Conservation (phyloP, 2,113 vertebrate species). For the Hipposideros armiger region DNA sequence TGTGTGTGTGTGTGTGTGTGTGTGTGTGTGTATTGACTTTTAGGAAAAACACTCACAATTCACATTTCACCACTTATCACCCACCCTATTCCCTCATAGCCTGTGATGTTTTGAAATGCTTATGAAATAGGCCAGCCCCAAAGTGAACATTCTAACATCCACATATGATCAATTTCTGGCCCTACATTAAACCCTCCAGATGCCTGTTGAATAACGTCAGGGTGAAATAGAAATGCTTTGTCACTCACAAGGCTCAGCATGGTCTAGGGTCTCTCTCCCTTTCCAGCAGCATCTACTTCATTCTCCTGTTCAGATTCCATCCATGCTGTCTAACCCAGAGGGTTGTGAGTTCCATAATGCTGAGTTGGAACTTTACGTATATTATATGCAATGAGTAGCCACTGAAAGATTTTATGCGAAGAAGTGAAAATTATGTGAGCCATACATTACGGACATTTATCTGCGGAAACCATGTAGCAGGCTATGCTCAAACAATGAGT, state of each 20-base stretch:
- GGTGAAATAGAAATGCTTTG: background rate
- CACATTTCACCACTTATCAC: background rate
- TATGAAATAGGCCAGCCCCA: background rate
- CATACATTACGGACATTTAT: constrained; percentile 9
- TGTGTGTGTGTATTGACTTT: background rate
- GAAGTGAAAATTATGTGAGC: background rate
- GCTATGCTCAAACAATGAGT: background rate
- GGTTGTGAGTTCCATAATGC: background rate
- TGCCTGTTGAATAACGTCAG: background rate
- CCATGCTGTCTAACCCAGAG: background rate
- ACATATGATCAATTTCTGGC: background rate
- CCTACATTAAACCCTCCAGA: background rate
- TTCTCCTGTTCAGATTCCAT: background rate
- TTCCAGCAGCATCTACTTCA: background rate
- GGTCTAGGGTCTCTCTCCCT: background rate
- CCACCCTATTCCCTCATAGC: background rate
- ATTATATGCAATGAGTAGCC: background rate
- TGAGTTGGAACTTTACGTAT: background rate
- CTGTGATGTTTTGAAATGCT: background rate
- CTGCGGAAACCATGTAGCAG: background rate
- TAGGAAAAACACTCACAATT: constrained; percentile 3
- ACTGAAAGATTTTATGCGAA: background rate
- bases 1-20: background rate
- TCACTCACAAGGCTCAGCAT: background rate
- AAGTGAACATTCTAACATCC: background rate